Conservation (phyloP, 2,113 vertebrate species). For the Scortum barcoo region DNA sequence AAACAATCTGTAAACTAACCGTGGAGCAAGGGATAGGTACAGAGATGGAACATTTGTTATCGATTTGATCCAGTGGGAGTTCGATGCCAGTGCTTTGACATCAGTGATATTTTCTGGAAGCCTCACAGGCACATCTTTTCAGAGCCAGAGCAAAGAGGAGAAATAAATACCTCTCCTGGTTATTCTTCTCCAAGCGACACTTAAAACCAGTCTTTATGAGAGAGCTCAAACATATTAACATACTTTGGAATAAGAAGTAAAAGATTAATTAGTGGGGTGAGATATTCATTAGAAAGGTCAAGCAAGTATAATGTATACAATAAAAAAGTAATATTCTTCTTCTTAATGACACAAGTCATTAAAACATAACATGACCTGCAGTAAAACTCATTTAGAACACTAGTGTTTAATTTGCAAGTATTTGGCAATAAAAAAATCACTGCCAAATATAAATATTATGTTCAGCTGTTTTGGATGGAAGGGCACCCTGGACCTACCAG, state of each 20-base stretch:
- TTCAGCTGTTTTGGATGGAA: constrained; percentile 75
- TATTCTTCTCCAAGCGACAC: constrained; percentile 48
- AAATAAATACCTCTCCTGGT: constrained; percentile 37
- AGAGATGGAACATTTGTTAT: constrained; percentile 76
- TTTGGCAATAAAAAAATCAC: constrained; percentile 12
- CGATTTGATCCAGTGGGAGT: constrained; percentile 66
- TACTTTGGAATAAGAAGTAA: constrained; percentile 19
- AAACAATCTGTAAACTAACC: constrained; percentile 51
- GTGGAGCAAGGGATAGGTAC: constrained; percentile 39
- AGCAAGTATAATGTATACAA: background rate
- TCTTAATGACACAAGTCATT: constrained; percentile 9
- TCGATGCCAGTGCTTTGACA: constrained; percentile 70
- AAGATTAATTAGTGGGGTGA: constrained; percentile 32
- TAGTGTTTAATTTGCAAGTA: constrained; percentile 24
- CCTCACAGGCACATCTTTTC: background rate
- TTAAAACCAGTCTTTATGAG: constrained; percentile 22
- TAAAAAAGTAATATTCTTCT: constrained; percentile 5
- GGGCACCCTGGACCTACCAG: constrained; percentile 85
- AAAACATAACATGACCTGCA: constrained; percentile 26
- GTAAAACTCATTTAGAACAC: constrained; percentile 18
- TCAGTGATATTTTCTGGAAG: constrained; percentile 62
- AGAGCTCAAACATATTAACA: constrained; percentile 28
- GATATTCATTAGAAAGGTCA: constrained; percentile 15
- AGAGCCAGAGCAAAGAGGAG: constrained; percentile 50
- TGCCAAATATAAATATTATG: constrained; percentile 39